Conservation (phyloP, 2,797 vertebrate species). For the Brachymystax lenok region DNA sequence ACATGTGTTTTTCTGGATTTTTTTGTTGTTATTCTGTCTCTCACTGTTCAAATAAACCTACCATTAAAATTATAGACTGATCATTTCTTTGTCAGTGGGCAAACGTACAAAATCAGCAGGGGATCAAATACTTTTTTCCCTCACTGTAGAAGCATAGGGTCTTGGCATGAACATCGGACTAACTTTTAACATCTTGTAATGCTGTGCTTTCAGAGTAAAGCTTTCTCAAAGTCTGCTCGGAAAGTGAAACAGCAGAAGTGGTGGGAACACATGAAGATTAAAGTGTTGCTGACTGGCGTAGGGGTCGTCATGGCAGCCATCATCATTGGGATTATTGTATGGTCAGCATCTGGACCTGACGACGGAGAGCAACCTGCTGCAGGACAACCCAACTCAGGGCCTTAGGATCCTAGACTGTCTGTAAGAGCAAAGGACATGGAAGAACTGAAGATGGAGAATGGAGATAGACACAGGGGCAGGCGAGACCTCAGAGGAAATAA, state of each 20-base stretch:
- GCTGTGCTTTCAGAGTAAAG: constrained; percentile 61
- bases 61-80: too few relatives aligned
- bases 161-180: not conserved
- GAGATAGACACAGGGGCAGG: not conserved
- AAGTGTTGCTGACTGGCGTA: constrained; percentile 49
- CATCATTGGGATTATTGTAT: constrained; percentile 57
- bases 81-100: too few relatives aligned
- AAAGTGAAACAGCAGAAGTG: constrained; percentile 70
- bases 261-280: constrained; percentile 69
- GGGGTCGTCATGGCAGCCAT: constrained; percentile 19
- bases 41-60: too few relatives aligned
- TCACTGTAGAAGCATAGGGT: not conserved
- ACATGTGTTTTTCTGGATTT: too few relatives aligned
- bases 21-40: too few relatives aligned
- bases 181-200: constrained; percentile 15
- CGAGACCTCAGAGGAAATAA: constrained; percentile 22
- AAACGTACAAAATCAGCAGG: too few relatives aligned
- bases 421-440: constrained; percentile 22
- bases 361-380: not conserved
- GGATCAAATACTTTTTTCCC: too few relatives aligned
- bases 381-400: not conserved
- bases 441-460: constrained; percentile 8
- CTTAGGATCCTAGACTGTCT: constrained; percentile 5
- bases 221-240: constrained; percentile 68
- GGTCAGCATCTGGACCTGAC: not conserved